Evolutionary conservation across 2,888 invertebrate species (phyloP), one percentile per base, ranked within the genome.

Genomic region (Eilema sororculum): DNA sequence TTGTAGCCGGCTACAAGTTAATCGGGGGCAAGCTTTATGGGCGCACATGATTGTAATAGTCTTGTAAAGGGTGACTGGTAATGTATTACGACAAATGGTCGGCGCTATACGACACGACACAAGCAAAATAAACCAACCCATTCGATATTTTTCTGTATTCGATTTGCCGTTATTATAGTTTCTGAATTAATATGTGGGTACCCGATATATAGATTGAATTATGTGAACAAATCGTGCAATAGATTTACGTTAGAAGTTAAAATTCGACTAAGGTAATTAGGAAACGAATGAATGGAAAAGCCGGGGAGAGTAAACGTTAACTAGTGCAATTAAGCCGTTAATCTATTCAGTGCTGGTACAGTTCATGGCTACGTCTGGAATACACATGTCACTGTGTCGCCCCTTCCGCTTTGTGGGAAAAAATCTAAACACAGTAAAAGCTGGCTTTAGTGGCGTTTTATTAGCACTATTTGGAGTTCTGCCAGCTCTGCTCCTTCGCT

Each of bases 381-480:
- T 88, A 87, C 82, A 87, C 84, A 84, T 86, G 87, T 88, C 88
- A 84, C 77, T 83, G 76, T 75, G 76, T 78, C 74, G 20, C 79
- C 78, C 78, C 82, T 79, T 80, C 79, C 77, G 77, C 75, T 73
- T 83, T 78, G 83, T 79, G 84, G 85, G 86, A 87, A 87, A 91
- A 93, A 92, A 93, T 92, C 91, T 93, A 92, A 93, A 91, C 91
- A 92, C 85, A 91, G 89, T 90, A 89, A 91, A 91, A 88, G 88
- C 87, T 84, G 77, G 88, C 84, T 92, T 92, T 93, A 93, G 90
- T 90, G 87, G 88, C 86, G 81, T 92, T 94, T 93, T 93, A 93
- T 93, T 93, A 88, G 89, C 88, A 85, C 87, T 82, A 87, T 87
- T 94, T 94, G 94, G 94, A 91, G 71, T 82, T 75, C 65, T 78